Evolutionary conservation across 2,113 vertebrate species (phyloP), one percentile per base, ranked within the genome.

Genomic region (Genyomyrus donnyi): DNA sequence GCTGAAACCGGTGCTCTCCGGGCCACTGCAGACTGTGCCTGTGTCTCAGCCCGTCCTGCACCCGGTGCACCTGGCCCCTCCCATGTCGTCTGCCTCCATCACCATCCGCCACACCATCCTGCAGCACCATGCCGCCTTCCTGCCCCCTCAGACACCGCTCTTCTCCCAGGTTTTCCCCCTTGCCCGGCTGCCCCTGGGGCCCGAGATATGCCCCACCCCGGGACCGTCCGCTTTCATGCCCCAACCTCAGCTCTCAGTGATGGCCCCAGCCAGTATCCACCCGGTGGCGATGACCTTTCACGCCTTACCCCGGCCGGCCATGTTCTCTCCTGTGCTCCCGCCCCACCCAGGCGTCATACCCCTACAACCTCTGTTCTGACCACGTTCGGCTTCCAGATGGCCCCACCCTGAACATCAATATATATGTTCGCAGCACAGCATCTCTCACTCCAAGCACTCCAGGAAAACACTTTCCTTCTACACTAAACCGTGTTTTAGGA

Each of bases 321-420:
- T 97, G 46, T 97, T 97, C 85, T 95, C 96, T 0, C 95, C 96
- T 0, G 91, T 98, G 91, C 93, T 97, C 27, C 93, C 96, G 7
- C 95, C 96, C 0, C 96, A 97, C 87, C 94, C 97, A 0, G 74
- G 96, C 0, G 94, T 97, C 93, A 96, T 97, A 84, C 96, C 97
- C 1, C 93, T 98, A 17, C 97, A 97, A 90, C 96, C 96, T n/a
- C 96, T 97, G 50, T 97, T 97, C 89, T 97, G 95, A 91, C 15
- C 45, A 70, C 52, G 45, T 88, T 50, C 50, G 5, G 52, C 45
- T n/a, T 46, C 42, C 35, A 62, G 42, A 0, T 35, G 48, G 7
- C 15, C 0, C 85, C 11, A 17, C 50, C n/a, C 15, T 52, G 35
- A 53, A 89, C 39, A 39, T 39, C 39, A 39, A 3, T 39, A 39